phyloP scores from a whole-genome alignment of 2,797 vertebrate species.

The Diplodus sargus region DNA sequence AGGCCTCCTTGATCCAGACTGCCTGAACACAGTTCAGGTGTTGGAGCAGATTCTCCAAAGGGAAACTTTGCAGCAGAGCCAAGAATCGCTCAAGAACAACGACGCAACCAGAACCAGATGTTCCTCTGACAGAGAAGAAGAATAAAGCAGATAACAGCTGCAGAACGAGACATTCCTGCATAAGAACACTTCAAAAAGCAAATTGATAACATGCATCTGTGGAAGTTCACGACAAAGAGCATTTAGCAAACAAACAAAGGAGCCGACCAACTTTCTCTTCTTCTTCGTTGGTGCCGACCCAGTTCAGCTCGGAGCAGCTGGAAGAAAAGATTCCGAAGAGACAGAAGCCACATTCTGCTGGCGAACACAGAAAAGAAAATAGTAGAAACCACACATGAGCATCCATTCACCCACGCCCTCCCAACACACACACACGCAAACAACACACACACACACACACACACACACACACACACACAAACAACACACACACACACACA shows the following conservation, averaged over 20 bases:
- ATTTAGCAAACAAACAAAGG: constrained; percentile 9
- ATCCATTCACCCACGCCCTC: constrained; percentile 50
- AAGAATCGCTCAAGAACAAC: not conserved
- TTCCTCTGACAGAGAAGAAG: not conserved
- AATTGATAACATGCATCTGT: not conserved
- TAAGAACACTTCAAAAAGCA: not conserved
- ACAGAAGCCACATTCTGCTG: constrained; percentile 52
- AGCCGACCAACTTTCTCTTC: not conserved
- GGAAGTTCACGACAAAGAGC: not conserved
- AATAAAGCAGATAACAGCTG: not conserved
- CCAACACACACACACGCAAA: no score
- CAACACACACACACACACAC: constrained; percentile 36
- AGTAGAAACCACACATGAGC: constrained; percentile 50
- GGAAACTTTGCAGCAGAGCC: constrained; percentile 2
- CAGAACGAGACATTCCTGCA: not conserved
- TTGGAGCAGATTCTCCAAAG: not conserved
- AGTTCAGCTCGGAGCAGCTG: constrained; percentile 12
- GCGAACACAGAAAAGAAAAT: constrained; percentile 52
- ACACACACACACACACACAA: constrained; percentile 27
- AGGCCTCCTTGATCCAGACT: not conserved
- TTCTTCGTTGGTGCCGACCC: constrained; percentile 14
- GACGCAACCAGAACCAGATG: constrained; percentile 31
- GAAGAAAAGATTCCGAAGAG: constrained; percentile 35
- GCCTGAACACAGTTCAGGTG: not conserved
- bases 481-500: constrained; percentile 20